phyloP scores from a whole-genome alignment of 2,888 invertebrate genomes.

The Adelphocoris suturalis region DNA sequence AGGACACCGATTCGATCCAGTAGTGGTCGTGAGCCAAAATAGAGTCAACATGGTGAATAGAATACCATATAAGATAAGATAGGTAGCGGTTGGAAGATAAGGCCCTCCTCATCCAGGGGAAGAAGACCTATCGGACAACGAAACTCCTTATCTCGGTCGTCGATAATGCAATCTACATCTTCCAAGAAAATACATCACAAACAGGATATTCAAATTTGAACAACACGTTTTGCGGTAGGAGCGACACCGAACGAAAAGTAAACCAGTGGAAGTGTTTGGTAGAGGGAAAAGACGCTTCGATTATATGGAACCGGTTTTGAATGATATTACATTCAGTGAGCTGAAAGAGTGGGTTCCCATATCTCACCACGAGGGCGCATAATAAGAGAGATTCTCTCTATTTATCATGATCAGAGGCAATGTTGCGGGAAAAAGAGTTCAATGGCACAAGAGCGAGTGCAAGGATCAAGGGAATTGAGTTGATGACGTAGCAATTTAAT shows the following conservation, averaged over 20 bases:
- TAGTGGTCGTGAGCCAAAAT: neutral
- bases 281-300: neutral
- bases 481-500: too few relatives aligned
- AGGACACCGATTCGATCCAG: neutral
- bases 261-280: neutral
- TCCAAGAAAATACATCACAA: slow-evolving; percentile 52
- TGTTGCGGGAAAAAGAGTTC: too few relatives aligned
- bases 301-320: too few relatives aligned
- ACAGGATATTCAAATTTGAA: slow-evolving; percentile 49
- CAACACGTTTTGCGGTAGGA: neutral
- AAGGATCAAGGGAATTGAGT: too few relatives aligned
- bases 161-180: slow-evolving; percentile 50
- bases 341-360: too few relatives aligned
- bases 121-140: slow-evolving; percentile 22
- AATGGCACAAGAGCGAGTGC: too few relatives aligned
- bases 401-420: too few relatives aligned
- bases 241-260: neutral
- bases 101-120: neutral
- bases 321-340: too few relatives aligned
- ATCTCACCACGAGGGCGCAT: too few relatives aligned
- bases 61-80: slow-evolving; percentile 7
- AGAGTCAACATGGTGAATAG: neutral
- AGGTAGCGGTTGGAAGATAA: slow-evolving; percentile 3
- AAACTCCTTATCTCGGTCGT: slow-evolving; percentile 1
- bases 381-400: too few relatives aligned